Base-by-base conservation (phyloP, 2,888 invertebrate genomes). In the Sarcophaga rosellei region DNA sequence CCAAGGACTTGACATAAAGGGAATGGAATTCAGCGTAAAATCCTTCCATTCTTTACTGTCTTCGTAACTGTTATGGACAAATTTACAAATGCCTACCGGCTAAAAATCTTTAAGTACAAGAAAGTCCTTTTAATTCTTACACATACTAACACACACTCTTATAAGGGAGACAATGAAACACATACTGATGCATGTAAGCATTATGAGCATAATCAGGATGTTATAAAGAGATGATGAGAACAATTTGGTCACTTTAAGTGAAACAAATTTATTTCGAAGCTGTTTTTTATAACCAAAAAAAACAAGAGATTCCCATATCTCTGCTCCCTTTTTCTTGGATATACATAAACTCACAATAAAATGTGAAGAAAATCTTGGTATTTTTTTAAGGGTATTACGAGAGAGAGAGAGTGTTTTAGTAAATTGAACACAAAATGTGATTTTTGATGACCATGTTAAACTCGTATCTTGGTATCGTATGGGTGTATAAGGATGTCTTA, bases 221-320 rank as follows among this genome's bases (percentile, higher is more conserved):
- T 35, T 35, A 35, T 35, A 23, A 23, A 23, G 23, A 35, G 90
- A 91, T 90, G 92, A 90, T 86, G 91, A 92, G 91, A 92, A 92
- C 91, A 92, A 92, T 92, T 92, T 91, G 92, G 92, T 92, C 92
- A 92, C 92, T 91, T 91, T 90, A 92, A 92, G 92, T 92, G 92
- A 91, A 90, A 91, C 92, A 92, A 92, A 92, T 92, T 92, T 92
- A 92, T 92, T 92, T 92, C 91, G 91, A 91, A 91, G 90, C 91
- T 90, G 89, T 91, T 90, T 89, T 90, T 89, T 89, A 89, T 79
- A 17, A 11, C 0, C 72, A 35, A 10, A 35, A 35, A 35, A 35
- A 72, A 72, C 88, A 69, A 81, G 63, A 65, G 74, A 70, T 74
- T 53, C 72, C 23, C 23, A 61, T 70, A 47, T 23, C 73, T 62